Base-by-base conservation (phyloP, 2,888 invertebrate genomes). In the Microctonus hyperodae region DNA sequence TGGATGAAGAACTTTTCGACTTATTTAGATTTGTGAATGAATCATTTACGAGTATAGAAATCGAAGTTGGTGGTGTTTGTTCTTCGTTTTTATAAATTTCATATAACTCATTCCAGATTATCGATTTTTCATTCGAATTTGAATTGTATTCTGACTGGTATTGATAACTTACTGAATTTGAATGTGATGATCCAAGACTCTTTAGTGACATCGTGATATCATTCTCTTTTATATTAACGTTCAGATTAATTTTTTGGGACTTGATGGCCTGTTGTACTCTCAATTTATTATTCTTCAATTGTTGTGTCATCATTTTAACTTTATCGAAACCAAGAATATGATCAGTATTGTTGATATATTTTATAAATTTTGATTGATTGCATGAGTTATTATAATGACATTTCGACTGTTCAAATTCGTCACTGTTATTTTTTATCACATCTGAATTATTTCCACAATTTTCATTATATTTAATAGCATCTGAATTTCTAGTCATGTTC, bases 391-490 rank as follows among this genome's bases (percentile, higher is more conserved):
- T 22, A 50, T 1, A 10, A 9, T 50, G 48, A 22, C 10, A 0
- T 22, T 50, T 22, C 22, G 22, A 4, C 10, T 10, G 20, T 31
- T 48, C 16, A 7, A 6, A 6, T 44, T n/a, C 7, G 22, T 48
- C 50, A 33, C 44, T 7, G 2, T 33, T 23, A 51, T 37, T 59
- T 31, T 31, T 13, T 13, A 20, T 65, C 23, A 4, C 3, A 20
- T 25, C 11, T n/a, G 16, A 23, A 55, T 59, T 50, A 28, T 31
- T 65, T 0, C 71, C 70, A 22, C 28, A 37, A 51, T 78, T 74
- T 4, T 77, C 76, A 6, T 80, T 75, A 55, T 75, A 75, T 69
- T 73, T 75, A 3, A 67, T 68, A 53, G 76, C 73, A 64, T 77
- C 69, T 13, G 81, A 70, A 28, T 74, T 80, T 16, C 75, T 37